Base-by-base conservation (phyloP, 2,113 vertebrate genomes). In the Apteryx owenii region DNA sequence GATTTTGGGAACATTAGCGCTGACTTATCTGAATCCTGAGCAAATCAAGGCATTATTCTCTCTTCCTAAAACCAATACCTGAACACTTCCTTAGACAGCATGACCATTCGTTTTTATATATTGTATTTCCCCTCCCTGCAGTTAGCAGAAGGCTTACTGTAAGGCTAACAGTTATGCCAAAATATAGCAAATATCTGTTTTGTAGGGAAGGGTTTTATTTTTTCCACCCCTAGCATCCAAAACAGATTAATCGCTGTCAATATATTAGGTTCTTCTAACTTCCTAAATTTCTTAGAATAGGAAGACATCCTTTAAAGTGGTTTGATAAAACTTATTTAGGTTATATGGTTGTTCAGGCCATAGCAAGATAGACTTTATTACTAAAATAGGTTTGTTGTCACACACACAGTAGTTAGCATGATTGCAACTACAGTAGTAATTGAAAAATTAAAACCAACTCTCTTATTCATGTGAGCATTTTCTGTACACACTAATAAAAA, bases 131-230 rank as follows among this genome's bases (percentile, higher is more conserved):
- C 54, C 28, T 28, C 12, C 46, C 46, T 19, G 17, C 46, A 48
- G 46, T 19, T 48, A 18, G 18, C 46, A 48, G 46, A 48, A 48
- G 46, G 46, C 17, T 48, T 19, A 48, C 18, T 48, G 46, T 48
- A 19, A 48, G 46, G 44, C 46, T 48, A 48, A 48, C 18, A 48
- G 46, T 62, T 76, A 73, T 15, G 7, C 19, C 12, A 88, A 77
- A 58, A 56, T 44, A 42, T 9, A 58, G 14, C 18, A 72, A 72
- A 10, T 26, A 53, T 28, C 22, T 58, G 58, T 28, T 90, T 56
- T 80, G 28, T 44, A 60, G 0, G 0, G 46, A 48, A 48, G 18
- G 0, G 1, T 58, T 64, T 31, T 12, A 2, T 38, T 50, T 40
- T 53, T 81, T 81, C 69, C 8, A 65, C 11, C 14, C 38, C 29